These are phyloP conservation scores for Hylaeus anthracinus DNA, from an alignment of 1,140 invertebrate genomes.

Conservation along the genomic window DNA sequence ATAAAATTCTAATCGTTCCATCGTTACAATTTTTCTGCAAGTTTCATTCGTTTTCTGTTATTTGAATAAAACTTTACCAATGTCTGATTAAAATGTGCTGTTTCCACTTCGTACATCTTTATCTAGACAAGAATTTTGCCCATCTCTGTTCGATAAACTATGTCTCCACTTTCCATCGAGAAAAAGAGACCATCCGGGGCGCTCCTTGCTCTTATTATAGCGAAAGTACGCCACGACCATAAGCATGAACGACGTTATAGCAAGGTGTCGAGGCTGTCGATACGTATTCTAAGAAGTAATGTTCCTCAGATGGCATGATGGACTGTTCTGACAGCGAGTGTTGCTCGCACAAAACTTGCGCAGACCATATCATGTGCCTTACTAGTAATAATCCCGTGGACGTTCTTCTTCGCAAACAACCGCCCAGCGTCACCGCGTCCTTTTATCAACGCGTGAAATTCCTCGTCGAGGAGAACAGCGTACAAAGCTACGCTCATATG, in stretches of 20 bases:
- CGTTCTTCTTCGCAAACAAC: conserved; percentile 96
- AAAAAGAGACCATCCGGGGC: too few species aligned
- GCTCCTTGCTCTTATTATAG: too few species aligned
- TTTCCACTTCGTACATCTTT: too few species aligned
- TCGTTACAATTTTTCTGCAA: too few species aligned
- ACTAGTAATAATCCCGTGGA: conserved; percentile 97
- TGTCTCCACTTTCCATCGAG: too few species aligned
- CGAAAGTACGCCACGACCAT: too few species aligned
- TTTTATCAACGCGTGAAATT: conserved; percentile 99
- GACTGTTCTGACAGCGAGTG: conserved; percentile 99
- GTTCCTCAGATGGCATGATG: conserved; percentile 93
- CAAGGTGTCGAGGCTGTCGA: background rate
- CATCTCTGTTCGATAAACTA: too few species aligned
- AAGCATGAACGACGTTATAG: background rate
- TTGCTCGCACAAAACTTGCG: conserved; percentile 90
- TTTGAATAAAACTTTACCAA: too few species aligned
- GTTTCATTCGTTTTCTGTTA: too few species aligned
- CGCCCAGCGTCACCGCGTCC: conserved; percentile 96
- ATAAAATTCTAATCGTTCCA: too few species aligned
- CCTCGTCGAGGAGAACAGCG: conserved; percentile 98
- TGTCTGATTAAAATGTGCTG: too few species aligned
- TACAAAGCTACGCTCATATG: conserved; percentile 98
- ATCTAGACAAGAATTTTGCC: too few species aligned
- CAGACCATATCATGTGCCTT: conserved; percentile 95
- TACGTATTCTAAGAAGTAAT: conserved; percentile 14